Percentiles rank a stretch among this genome's conserved stretches.
phyloP scores from a whole-genome alignment of 2,888 invertebrate genomes.

The Tipula lateralis region DNA sequence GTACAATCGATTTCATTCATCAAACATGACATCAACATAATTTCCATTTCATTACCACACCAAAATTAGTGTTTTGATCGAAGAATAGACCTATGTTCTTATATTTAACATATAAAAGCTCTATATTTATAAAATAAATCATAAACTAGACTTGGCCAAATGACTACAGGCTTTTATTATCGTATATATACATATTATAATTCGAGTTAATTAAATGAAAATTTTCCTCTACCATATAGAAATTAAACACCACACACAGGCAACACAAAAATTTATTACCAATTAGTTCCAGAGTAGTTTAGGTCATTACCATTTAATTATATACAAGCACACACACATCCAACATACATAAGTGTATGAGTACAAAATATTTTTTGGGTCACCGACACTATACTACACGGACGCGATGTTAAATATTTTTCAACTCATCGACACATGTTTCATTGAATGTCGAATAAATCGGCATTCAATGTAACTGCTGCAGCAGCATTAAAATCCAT shows the following conservation, averaged over 20 bases:
- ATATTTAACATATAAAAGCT: not conserved
- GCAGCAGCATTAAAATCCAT: no score
- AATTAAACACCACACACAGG: not conserved
- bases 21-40: not conserved
- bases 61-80: not conserved
- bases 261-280: not conserved
- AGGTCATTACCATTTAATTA: conserved; percentile 9
- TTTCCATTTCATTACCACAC: conserved; percentile 6
- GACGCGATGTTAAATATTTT: not conserved
- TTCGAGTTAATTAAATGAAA: not conserved
- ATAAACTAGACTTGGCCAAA: not conserved
- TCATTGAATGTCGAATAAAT: no score
- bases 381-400: not conserved
- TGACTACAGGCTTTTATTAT: not conserved
- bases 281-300: not conserved
- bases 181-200: not conserved
- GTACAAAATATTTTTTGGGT: not conserved
- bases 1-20: not conserved
- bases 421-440: no score
- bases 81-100: not conserved
- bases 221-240: not conserved
- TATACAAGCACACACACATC: not conserved
- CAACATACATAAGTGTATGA: not conserved
- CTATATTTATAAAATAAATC: not conserved
- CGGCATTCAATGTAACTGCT: no score